Conservation (phyloP, 1,140 invertebrate genomes). For the Mesaphorura yosii region DNA sequence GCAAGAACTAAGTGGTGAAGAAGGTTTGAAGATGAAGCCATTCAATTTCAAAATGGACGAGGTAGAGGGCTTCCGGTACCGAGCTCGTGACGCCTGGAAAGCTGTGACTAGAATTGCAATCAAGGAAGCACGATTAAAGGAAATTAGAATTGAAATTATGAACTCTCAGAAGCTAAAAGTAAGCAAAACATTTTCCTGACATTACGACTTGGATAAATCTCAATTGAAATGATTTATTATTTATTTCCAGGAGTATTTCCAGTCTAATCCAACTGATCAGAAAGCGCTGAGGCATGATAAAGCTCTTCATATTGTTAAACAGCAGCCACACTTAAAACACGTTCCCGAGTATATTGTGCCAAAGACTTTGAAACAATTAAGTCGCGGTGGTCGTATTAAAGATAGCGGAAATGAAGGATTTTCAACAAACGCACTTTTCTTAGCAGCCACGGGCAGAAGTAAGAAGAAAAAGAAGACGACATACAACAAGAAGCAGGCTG, state of each 20-base stretch:
- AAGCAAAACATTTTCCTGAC: constrained; percentile 13
- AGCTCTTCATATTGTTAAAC: constrained; percentile 68
- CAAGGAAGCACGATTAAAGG: constrained; percentile 81
- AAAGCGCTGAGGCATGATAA: constrained; percentile 83
- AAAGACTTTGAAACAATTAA: constrained; percentile 52
- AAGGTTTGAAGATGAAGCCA: constrained; percentile 38
- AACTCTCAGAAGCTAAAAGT: constrained; percentile 86
- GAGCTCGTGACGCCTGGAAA: constrained; percentile 85
- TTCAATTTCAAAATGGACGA: constrained; percentile 92
- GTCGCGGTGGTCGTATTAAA: constrained; percentile 33
- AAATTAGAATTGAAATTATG: constrained; percentile 89
- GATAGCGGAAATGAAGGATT: constrained; percentile 4
- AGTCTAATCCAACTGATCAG: constrained; percentile 84
- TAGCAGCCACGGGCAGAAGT: constrained; percentile 1
- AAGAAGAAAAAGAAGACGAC: not conserved
- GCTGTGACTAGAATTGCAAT: constrained; percentile 86
- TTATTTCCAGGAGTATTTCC: constrained; percentile 65
- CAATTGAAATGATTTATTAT: not conserved
- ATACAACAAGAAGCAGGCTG: constrained; percentile 8
- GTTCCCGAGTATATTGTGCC: constrained; percentile 91
- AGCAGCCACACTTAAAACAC: constrained; percentile 74
- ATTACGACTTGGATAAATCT: not conserved
- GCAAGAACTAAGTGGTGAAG: constrained; percentile 26
- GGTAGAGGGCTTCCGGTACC: constrained; percentile 87
- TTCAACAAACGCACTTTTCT: not conserved